Evolutionary conservation across 1,140 invertebrate genomes (phyloP).

Genomic region (Nixonia krombeini): DNA sequence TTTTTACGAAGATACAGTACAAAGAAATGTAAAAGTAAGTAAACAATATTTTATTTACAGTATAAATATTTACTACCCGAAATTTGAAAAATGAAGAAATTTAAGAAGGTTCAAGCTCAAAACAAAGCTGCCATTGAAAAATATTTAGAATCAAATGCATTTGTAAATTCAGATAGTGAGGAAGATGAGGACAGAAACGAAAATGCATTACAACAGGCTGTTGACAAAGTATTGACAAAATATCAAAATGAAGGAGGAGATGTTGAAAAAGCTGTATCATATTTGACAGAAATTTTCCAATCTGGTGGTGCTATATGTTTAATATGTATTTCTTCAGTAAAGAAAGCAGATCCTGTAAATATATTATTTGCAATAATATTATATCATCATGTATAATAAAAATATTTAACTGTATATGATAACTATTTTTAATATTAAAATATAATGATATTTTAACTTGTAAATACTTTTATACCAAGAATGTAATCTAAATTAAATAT

Average conservation of each 20-base stretch:
- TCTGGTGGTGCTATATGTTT: slow-evolving; percentile 87
- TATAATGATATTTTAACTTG: too few relatives aligned
- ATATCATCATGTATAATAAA: too few relatives aligned
- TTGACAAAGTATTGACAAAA: slow-evolving; percentile 58
- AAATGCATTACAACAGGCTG: slow-evolving; percentile 54
- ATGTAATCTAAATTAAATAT: too few relatives aligned
- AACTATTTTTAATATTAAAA: slow-evolving; percentile 27
- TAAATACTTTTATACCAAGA: too few relatives aligned
- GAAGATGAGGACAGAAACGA: slow-evolving; percentile 61
- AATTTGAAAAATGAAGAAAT: slow-evolving; percentile 66
- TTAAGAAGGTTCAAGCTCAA: slow-evolving; percentile 74
- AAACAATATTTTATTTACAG: too few relatives aligned
- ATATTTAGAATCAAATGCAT: slow-evolving; percentile 71
- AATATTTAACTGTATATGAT: too few relatives aligned
- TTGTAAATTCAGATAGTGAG: slow-evolving; percentile 59
- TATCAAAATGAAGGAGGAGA: slow-evolving; percentile 71
- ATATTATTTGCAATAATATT: too few relatives aligned
- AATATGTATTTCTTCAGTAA: slow-evolving; percentile 92
- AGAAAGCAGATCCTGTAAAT: slow-evolving; percentile 85
- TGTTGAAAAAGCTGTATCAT: slow-evolving; percentile 76
- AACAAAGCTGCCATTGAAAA: slow-evolving; percentile 75
- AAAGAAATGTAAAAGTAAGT: too few relatives aligned
- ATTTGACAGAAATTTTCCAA: slow-evolving; percentile 82
- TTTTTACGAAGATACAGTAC: too few relatives aligned
- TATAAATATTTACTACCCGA: neutral